These are phyloP conservation scores for Nannoperca obscura DNA, from an alignment of 2,797 vertebrate genomes.

Conservation along the genomic window DNA sequence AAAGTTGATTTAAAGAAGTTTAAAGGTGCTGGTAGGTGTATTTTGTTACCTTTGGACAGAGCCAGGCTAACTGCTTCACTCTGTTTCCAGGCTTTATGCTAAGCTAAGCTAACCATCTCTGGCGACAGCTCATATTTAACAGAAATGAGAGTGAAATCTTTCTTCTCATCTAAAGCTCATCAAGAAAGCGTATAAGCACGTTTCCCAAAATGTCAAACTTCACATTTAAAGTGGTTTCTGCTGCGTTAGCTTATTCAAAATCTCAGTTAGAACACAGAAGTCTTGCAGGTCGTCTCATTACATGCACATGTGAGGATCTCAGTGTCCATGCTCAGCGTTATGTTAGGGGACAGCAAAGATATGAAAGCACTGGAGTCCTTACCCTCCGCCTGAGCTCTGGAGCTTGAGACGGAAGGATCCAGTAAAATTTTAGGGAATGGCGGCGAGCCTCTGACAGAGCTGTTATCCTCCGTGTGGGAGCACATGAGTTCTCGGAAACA, in stretches of 20 bases:
- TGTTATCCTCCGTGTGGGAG: constrained; percentile 59
- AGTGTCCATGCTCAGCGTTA: constrained; percentile 53
- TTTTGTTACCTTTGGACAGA: background rate
- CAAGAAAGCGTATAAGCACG: background rate
- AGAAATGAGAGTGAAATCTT: background rate
- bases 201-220: background rate
- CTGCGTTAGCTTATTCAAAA: background rate
- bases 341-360: constrained; percentile 64
- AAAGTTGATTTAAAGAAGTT: background rate
- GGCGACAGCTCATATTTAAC: background rate
- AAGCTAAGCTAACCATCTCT: background rate
- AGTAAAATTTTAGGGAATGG: constrained; percentile 73
- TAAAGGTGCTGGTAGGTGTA: background rate
- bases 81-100: background rate
- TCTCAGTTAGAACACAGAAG: constrained; percentile 65
- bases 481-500: constrained; percentile 85
- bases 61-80: background rate
- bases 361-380: constrained; percentile 53
- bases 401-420: constrained; percentile 48
- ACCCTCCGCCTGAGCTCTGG: constrained; percentile 37
- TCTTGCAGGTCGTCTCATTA: constrained; percentile 48
- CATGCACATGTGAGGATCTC: constrained; percentile 42
- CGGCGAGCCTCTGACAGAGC: constrained; percentile 74
- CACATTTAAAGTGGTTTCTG: background rate
- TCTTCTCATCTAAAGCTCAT: background rate